phyloP scores from a whole-genome alignment of 2,113 vertebrate genomes.

The Alectura lathami region DNA sequence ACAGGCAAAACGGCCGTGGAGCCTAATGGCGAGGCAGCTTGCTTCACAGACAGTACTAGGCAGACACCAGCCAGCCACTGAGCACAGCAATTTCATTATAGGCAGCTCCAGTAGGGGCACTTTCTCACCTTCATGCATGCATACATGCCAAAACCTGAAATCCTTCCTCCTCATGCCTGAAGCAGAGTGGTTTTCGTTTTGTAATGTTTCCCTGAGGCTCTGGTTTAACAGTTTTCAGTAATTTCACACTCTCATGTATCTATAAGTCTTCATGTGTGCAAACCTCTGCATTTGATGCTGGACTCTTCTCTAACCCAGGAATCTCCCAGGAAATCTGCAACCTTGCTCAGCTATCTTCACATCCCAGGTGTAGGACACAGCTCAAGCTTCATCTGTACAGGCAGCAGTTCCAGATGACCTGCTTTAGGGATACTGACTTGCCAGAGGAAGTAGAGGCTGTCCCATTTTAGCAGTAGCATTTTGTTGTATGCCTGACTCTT shows the following conservation, averaged over 20 bases:
- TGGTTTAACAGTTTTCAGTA: background rate
- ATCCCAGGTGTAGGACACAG: rapidly evolving
- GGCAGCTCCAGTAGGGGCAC: background rate
- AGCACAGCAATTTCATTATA: rapidly evolving
- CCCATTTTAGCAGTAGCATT: background rate
- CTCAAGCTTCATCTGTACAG: background rate
- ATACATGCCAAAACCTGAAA: background rate
- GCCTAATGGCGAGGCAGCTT: rapidly evolving
- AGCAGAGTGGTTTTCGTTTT: background rate
- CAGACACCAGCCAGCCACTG: too few relatives aligned
- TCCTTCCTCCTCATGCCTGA: background rate
- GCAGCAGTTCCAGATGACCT: background rate
- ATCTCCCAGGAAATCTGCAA: background rate
- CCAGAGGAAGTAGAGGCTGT: background rate
- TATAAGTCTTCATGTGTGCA: background rate
- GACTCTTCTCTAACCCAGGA: background rate
- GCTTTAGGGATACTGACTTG: background rate
- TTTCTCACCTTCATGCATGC: background rate
- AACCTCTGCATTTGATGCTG: background rate
- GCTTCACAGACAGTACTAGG: background rate
- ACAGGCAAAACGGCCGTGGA: rapidly evolving
- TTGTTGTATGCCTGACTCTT: background rate
- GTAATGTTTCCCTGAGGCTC: background rate
- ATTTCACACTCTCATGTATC: background rate
- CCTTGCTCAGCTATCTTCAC: background rate